A percentile compares a stretch with the other conserved stretches of the same genome.
These are phyloP conservation scores for Suricata suricatta DNA, from an alignment of 2,113 vertebrate genomes.

Conservation along the genomic window DNA sequence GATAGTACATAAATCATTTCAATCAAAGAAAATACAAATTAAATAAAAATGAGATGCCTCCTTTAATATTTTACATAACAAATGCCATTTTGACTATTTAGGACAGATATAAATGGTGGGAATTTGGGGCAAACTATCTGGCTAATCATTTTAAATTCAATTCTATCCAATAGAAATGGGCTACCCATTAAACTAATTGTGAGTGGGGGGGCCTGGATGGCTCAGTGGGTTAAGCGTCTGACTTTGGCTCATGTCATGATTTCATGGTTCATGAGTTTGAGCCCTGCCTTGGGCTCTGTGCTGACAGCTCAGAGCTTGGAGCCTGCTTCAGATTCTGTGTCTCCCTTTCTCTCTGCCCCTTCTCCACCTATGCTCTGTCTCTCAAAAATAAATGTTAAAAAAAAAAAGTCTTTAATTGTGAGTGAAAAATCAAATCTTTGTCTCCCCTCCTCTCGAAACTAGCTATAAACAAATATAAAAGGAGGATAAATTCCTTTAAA, in stretches of 20 bases:
- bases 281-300: too few relatives aligned
- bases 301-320: too few relatives aligned
- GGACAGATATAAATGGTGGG: background rate
- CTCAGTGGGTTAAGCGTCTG: too few relatives aligned
- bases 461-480: background rate
- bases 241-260: too few relatives aligned
- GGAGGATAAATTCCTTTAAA: background rate
- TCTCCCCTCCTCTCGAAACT: background rate
- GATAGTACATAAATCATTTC: background rate
- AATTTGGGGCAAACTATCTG: background rate
- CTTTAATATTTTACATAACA: background rate
- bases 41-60: background rate
- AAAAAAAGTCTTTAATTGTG: background rate
- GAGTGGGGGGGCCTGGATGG: background rate
- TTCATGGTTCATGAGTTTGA: too few relatives aligned
- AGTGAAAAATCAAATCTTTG: background rate
- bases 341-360: too few relatives aligned
- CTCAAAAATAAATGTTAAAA: too few relatives aligned
- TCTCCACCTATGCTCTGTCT: too few relatives aligned
- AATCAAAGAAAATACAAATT: background rate
- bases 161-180: background rate
- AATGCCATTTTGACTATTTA: background rate
- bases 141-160: background rate
- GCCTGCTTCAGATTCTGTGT: too few relatives aligned
- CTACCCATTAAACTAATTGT: background rate